Percentiles rank a stretch among this genome's conserved stretches.
phyloP scores from a whole-genome alignment of 2,888 invertebrate species.

The Pocota personata region DNA sequence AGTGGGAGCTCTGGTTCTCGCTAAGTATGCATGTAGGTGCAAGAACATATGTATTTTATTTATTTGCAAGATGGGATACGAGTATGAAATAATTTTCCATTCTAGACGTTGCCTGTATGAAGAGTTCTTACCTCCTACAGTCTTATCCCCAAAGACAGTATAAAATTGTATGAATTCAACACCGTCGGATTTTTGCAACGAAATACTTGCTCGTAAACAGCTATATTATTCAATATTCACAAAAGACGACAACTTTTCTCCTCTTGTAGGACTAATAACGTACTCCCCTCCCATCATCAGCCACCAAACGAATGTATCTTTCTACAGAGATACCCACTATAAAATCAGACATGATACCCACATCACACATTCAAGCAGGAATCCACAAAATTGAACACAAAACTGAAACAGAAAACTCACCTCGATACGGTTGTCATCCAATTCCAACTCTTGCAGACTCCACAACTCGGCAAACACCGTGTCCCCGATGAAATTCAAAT shows the following conservation, averaged over 20 bases:
- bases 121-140: too few relatives aligned
- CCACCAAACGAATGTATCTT: neutral
- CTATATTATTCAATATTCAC: neutral
- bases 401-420: conserved; percentile 78
- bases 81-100: too few relatives aligned
- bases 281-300: neutral
- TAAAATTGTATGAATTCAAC: too few relatives aligned
- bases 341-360: neutral
- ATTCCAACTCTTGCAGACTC: conserved; percentile 87
- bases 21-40: too few relatives aligned
- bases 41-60: too few relatives aligned
- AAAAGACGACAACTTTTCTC: neutral
- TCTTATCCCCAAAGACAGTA: too few relatives aligned
- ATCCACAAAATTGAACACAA: neutral
- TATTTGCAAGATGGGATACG: too few relatives aligned
- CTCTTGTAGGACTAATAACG: neutral
- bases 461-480: conserved; percentile 91
- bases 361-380: neutral
- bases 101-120: too few relatives aligned
- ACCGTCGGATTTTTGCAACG: too few relatives aligned
- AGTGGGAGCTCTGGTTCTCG: too few relatives aligned
- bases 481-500: conserved; percentile 90
- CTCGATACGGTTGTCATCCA: conserved; percentile 88
- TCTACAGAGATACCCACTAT: neutral
- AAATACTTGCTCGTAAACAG: too few relatives aligned